Base-by-base conservation (phyloP, 2,888 invertebrate genomes). In the Cecidostiba fungosa region DNA sequence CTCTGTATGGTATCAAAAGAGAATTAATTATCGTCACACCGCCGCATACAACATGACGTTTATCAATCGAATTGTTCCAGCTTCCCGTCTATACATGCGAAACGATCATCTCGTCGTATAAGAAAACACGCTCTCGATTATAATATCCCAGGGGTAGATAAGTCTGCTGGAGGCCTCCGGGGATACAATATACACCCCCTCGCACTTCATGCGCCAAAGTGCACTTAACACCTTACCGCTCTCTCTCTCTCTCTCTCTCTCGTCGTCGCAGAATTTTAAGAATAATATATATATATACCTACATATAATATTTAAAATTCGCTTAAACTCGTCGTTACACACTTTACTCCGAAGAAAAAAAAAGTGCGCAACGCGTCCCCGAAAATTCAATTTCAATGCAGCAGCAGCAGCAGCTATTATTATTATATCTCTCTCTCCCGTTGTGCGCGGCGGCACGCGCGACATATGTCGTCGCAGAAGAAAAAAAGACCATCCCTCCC, bases 11-110 rank as follows among this genome's bases (percentile, higher is more conserved):
- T n/a, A n/a, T n/a, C n/a, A n/a, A n/a, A n/a, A n/a, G n/a, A n/a
- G n/a, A n/a, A n/a, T n/a, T n/a, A 32, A 32, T 32, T 32, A 32
- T 32, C 1, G 8, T 43, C 6, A 6, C 43, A 6, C 1, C 43
- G 8, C 1, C 43, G 10, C 5, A n/a, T 12, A 12, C 43, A 26
- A 69, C 69, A 26, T 89, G 90, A 91, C 90, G 89, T 89, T 91
- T 90, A 91, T 89, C 89, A 91, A 92, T 92, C 89, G 89, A 91
- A 91, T 92, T 90, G 90, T 88, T 88, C 85, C 87, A 86, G 87
- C 87, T 84, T 87, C 76, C 69, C 62, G 32, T 32, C 32, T n/a
- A n/a, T n/a, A n/a, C n/a, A n/a, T n/a, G n/a, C n/a, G n/a, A n/a
- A 32, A 1, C 32, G 32, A 32, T 32, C 32, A 32, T 36, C 36